A percentile compares a stretch with the other conserved stretches of the same genome.
phyloP scores from a whole-genome alignment of 2,888 invertebrate species.

The Platynereis dumerilii region DNA sequence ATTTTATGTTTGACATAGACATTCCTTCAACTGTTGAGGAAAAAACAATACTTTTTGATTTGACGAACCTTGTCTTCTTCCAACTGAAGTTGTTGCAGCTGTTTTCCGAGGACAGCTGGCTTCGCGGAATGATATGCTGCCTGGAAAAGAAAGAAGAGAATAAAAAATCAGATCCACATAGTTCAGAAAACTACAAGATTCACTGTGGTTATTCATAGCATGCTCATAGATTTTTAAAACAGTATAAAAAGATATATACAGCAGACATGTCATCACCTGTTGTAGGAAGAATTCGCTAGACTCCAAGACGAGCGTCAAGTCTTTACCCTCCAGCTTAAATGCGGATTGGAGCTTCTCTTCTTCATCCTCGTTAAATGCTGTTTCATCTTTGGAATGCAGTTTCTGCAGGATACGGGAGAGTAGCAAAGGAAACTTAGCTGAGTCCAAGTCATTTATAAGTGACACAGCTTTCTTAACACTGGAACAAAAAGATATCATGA shows the following conservation, averaged over 20 bases:
- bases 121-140: slow-evolving; percentile 62
- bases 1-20: not conserved
- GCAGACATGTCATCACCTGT: slow-evolving; percentile 45
- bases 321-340: slow-evolving; percentile 49
- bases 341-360: slow-evolving; percentile 57
- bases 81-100: slow-evolving; percentile 53
- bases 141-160: slow-evolving; percentile 38
- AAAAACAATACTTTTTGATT: not conserved
- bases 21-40: not conserved
- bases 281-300: slow-evolving; percentile 61
- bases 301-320: slow-evolving; percentile 57
- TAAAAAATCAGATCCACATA: not conserved
- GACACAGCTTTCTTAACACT: slow-evolving; percentile 61
- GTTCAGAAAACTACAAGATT: not conserved
- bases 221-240: too few species aligned
- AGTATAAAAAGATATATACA: too few species aligned
- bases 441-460: slow-evolving; percentile 59
- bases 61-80: slow-evolving; percentile 54
- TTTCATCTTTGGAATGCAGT: slow-evolving; percentile 60
- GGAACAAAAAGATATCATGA: slow-evolving; percentile 37
- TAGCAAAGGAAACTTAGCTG: slow-evolving; percentile 58
- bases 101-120: slow-evolving; percentile 54
- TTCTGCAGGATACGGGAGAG: slow-evolving; percentile 61
- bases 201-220: too few species aligned
- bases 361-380: slow-evolving; percentile 60